Conservation (phyloP, 1,140 invertebrate genomes). For the Asobara japonica region DNA sequence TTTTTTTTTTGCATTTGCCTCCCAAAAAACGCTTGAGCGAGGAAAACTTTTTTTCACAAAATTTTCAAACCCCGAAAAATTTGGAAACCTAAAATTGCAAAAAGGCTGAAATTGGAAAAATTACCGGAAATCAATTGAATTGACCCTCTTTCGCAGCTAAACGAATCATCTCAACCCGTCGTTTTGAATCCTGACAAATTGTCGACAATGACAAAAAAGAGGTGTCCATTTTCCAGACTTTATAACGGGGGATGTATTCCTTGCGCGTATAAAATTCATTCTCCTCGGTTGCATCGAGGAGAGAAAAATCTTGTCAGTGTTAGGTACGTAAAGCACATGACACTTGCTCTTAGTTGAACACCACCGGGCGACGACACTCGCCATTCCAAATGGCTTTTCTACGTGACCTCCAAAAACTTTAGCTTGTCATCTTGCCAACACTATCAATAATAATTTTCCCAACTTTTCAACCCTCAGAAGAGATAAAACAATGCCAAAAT, state of each 20-base stretch:
- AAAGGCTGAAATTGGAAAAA: too few relatives aligned
- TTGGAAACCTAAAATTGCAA: too few relatives aligned
- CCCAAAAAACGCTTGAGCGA: too few relatives aligned
- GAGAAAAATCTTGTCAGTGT: conserved; percentile 19
- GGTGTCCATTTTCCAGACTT: too few relatives aligned
- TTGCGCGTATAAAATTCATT: background rate
- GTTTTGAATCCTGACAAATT: too few relatives aligned
- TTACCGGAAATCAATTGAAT: too few relatives aligned
- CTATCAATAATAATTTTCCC: conserved; percentile 24
- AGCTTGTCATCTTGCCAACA: conserved; percentile 25
- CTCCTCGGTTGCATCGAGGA: background rate
- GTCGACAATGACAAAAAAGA: too few relatives aligned
- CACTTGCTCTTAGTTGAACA: background rate
- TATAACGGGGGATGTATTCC: background rate
- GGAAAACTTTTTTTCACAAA: too few relatives aligned
- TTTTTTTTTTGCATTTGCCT: too few relatives aligned
- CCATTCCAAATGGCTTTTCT: conserved; percentile 40
- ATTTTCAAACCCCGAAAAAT: too few relatives aligned
- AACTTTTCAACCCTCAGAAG: background rate
- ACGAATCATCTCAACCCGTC: too few relatives aligned
- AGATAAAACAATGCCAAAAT: background rate
- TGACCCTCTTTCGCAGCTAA: too few relatives aligned
- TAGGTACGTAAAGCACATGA: background rate
- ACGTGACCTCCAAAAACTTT: conserved; percentile 24
- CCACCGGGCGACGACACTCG: background rate